These are phyloP conservation scores for Mohoua ochrocephala DNA, from an alignment of 2,113 vertebrate genomes.

Conservation along the genomic window DNA sequence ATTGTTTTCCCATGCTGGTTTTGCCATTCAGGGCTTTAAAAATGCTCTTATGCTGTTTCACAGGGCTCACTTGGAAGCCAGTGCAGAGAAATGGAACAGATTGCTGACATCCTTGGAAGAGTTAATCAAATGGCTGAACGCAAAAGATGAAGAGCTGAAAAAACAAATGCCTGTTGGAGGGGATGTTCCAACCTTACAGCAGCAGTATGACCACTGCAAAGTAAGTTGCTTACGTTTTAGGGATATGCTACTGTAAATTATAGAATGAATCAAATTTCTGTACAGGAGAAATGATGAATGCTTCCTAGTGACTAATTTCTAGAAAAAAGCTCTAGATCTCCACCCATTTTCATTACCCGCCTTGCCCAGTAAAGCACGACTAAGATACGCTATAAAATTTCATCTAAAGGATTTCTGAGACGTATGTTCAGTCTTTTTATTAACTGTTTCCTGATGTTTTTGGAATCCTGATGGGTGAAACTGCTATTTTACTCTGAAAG, in stretches of 20 bases:
- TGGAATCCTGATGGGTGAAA: not conserved
- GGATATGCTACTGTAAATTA: not conserved
- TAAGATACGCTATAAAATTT: not conserved
- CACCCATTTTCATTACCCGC: not conserved
- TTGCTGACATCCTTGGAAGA: conserved; percentile 89
- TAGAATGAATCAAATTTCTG: not conserved
- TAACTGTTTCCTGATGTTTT: not conserved
- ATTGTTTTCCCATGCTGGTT: not conserved
- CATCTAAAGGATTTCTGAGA: not conserved
- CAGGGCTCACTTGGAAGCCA: conserved; percentile 93
- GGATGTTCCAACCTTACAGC: conserved; percentile 89
- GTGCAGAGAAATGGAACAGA: conserved; percentile 91
- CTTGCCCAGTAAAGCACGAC: not conserved
- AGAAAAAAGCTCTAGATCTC: not conserved
- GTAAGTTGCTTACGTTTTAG: conserved; percentile 62
- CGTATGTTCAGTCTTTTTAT: not conserved
- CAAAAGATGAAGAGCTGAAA: conserved; percentile 92
- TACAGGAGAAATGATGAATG: not conserved
- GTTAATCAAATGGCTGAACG: conserved; percentile 89
- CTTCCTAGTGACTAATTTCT: not conserved
- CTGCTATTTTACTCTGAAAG: not conserved
- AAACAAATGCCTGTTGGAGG: conserved; percentile 95
- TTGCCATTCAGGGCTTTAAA: not conserved
- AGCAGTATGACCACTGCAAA: conserved; percentile 90
- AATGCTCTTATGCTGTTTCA: not conserved